These are phyloP conservation scores for Pteruthius melanotis DNA, from an alignment of 2,113 vertebrate species.

Conservation along the genomic window DNA sequence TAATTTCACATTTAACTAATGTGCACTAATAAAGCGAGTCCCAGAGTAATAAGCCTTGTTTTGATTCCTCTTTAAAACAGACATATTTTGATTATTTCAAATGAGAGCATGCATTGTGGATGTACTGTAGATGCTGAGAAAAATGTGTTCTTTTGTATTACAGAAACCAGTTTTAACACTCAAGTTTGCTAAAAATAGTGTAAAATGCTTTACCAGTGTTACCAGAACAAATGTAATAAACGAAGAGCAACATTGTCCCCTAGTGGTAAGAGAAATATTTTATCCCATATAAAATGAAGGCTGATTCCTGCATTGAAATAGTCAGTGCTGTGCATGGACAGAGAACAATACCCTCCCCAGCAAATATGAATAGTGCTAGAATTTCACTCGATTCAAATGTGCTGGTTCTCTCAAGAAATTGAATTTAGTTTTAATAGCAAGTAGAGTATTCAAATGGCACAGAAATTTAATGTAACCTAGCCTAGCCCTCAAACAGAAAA, in stretches of 20 bases:
- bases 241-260: conserved; percentile 74
- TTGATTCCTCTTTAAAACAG: conserved; percentile 27
- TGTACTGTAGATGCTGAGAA: background rate
- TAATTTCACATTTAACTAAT: conserved; percentile 20
- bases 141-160: conserved; percentile 62
- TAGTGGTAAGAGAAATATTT: conserved; percentile 35
- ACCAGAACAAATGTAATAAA: background rate
- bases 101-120: background rate
- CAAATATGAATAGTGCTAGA: background rate
- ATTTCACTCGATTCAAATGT: background rate
- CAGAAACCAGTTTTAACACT: conserved; percentile 61
- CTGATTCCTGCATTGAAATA: background rate
- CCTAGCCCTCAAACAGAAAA: background rate
- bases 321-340: background rate
- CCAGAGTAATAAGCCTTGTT: conserved; percentile 40
- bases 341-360: background rate
- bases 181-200: conserved; percentile 69
- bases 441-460: background rate
- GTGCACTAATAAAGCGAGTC: background rate
- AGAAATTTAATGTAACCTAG: background rate
- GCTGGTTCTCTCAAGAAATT: background rate
- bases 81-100: conserved; percentile 51
- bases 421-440: background rate
- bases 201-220: background rate
- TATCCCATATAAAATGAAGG: background rate